These are phyloP conservation scores for Aspidoscelis tigris DNA, from an alignment of 2,113 vertebrate species.

Conservation along the genomic window DNA sequence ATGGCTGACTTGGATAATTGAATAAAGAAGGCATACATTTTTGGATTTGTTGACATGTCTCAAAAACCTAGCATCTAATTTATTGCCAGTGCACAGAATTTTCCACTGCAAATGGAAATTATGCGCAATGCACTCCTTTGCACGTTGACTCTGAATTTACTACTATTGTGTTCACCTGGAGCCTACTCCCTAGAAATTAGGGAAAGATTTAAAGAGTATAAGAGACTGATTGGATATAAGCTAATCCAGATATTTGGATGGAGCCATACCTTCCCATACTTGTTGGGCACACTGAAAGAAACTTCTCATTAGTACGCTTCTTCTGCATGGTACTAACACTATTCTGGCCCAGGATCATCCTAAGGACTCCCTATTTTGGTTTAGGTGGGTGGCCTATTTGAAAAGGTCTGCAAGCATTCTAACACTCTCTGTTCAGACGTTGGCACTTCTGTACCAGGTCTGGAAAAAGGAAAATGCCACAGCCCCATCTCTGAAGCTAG, in stretches of 20 bases:
- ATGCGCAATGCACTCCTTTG: not conserved
- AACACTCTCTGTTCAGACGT: no score
- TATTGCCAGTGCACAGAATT: slow-evolving; percentile 52
- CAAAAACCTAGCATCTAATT: slow-evolving; percentile 63
- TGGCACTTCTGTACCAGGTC: no score
- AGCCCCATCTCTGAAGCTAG: no score
- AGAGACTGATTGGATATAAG: slow-evolving; percentile 47
- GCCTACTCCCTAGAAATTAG: not conserved
- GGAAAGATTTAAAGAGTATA: slow-evolving; percentile 47
- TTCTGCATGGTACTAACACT: no score
- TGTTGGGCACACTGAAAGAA: no score
- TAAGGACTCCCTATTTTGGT: no score
- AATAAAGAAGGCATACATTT: not conserved
- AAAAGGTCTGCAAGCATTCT: no score
- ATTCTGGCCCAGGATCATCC: no score
- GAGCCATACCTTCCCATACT: slow-evolving; percentile 24
- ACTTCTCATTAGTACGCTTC: no score
- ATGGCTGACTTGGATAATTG: not conserved
- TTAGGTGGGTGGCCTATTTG: no score
- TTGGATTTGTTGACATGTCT: slow-evolving; percentile 34
- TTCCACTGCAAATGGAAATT: slow-evolving; percentile 35
- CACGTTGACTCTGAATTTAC: not conserved
- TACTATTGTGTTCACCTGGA: not conserved
- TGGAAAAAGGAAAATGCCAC: no score
- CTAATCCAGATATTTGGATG: not conserved